Evolutionary conservation across 2,797 vertebrate species (phyloP), one percentile per base, ranked within the genome.

Genomic region (Ptychobarbus kaznakovi): DNA sequence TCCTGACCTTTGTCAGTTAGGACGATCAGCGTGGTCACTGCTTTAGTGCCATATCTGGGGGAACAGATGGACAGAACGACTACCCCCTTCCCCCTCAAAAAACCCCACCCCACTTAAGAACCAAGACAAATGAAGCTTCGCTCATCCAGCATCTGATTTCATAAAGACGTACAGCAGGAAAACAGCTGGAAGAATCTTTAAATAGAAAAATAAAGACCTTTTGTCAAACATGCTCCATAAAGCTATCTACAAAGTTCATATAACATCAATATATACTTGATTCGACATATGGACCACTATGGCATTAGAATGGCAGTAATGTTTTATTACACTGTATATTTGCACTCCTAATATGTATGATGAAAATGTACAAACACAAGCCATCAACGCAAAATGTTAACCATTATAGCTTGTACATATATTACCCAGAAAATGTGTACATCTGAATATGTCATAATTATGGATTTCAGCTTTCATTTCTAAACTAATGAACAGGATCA

Each of bases 41-140:
- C 93, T 94, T 93, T 90, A 90, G 92, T 83, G 94, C 94, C 95
- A 96, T 93, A 94, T 96, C 92, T 82, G 73, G 90, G 93, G 92
- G 95, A 97, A 97, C 96, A 97, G 96, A 98, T 97, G 96, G 96
- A 96, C 93, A 83, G 89, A 92, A 94, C 93, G 7, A 58, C 69
- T 44, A 78, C 82, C 69, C 61, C 61, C 40, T 20, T 22, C 38
- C 80, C 38, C 15, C 46, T 65, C 81, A 58, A 65, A 92, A 94
- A 87, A 89, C 89, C 89, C 88, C 18, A 2, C 86, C 87, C 83
- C 80, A 77, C 81, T 83, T 82, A 66, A 74, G 85, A 85, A 87
- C 75, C 86, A 89, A 87, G 83, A 85, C 69, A 80, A 85, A 89
- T 89, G 76, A 83, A 85, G 86, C 68, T 53, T 49, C 49, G n/a